Base-by-base conservation (phyloP, 2,888 invertebrate species). In the Napeogenes sylphis region DNA sequence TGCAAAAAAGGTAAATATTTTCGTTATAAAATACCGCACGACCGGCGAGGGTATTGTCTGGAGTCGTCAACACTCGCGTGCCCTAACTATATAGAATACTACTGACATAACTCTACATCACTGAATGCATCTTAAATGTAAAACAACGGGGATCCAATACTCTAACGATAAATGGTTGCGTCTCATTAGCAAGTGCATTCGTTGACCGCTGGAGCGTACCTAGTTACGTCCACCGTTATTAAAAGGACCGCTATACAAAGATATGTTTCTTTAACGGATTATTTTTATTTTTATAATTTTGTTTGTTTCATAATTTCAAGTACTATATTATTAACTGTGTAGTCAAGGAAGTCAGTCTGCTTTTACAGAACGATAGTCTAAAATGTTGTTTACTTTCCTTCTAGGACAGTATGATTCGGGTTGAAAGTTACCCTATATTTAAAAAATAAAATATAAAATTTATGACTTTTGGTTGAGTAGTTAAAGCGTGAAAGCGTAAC, bases 31-130 rank as follows among this genome's bases (percentile, higher is more conserved):
- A 55, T 58, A 33, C 45, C n/a, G 30, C 35, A 54, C 46, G 46
- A 45, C 42, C 32, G 54, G 59, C 56, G 54, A 56, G 46, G 12
- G 51, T 55, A 63, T 59, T 66, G 61, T 66, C 58, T 61, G 42
- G 51, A 62, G 59, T 59, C 53, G 62, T 59, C 35, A 38, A 55
- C 38, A 42, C 45, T 10, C 45, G 35, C 56, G 33, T 42, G 21
- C 53, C 38, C 51, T 33, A 53, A 57, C 4, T 55, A 35, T 38
- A 33, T 55, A 33, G 13, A 55, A 51, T 10, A 55, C n/a, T 35
- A n/a, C 4, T 32, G 35, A 35, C 13, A 55, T 14, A 35, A 13
- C 6, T 46, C 46, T 46, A 33, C 6, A 42, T 47, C 21, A 56
- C 42, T 38, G 53, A 51, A 32, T 57, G 38, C 32, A 45, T 51